Conservation (phyloP, 2,113 vertebrate genomes). For the Hystrix cristata region DNA sequence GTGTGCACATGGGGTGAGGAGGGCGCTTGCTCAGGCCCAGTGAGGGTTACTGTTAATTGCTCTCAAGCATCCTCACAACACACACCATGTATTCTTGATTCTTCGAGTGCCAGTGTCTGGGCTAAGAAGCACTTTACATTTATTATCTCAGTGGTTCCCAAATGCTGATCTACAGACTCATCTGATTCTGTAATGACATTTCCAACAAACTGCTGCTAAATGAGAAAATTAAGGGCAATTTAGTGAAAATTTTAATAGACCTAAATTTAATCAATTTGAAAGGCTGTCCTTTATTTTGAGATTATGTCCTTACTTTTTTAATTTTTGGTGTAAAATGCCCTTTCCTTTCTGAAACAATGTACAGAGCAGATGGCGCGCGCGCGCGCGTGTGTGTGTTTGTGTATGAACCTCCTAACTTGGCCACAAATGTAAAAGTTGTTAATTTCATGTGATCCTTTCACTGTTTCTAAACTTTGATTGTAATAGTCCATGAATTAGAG, state of each 20-base stretch:
- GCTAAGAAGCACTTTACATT: slow-evolving; percentile 10
- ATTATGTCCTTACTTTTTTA: slow-evolving; percentile 66
- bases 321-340: slow-evolving; percentile 68
- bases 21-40: not conserved
- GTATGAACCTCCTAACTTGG: not conserved
- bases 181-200: slow-evolving; percentile 70
- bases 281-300: slow-evolving; percentile 78
- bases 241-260: slow-evolving; percentile 80
- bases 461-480: slow-evolving; percentile 1
- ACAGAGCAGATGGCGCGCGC: slow-evolving; percentile 41
- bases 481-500: not conserved
- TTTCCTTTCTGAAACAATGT: slow-evolving; percentile 64
- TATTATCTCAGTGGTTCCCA: slow-evolving; percentile 45
- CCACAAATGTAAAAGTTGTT: slow-evolving; percentile 1
- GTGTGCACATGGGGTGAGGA: not conserved
- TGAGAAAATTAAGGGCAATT: slow-evolving; percentile 83
- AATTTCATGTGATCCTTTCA: not conserved
- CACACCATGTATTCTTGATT: not conserved
- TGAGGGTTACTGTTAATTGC: not conserved
- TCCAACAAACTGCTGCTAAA: slow-evolving; percentile 75
- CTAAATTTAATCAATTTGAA: slow-evolving; percentile 82
- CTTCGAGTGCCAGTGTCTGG: not conserved
- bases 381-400: not conserved
- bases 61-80: fast-evolving
- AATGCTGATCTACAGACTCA: slow-evolving; percentile 49